These are phyloP conservation scores for Tenualosa ilisha DNA, from an alignment of 2,797 vertebrate genomes.

Conservation along the genomic window DNA sequence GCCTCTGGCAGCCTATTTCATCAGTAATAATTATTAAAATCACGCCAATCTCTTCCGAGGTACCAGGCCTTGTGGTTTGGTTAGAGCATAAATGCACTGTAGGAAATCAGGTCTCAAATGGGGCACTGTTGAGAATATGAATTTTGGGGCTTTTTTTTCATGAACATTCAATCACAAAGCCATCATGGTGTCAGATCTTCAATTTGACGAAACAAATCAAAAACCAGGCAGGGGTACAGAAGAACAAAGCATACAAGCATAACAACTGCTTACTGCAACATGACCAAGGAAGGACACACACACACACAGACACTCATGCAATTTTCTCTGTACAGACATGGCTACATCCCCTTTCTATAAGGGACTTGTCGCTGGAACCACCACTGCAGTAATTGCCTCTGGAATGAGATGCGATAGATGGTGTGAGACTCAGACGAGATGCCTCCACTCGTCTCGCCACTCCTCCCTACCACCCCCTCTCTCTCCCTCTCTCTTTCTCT, in stretches of 20 bases:
- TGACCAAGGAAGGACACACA: neutral
- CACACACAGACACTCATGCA: neutral
- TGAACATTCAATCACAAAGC: neutral
- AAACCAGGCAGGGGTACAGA: neutral
- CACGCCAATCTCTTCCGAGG: slow-evolving; percentile 57
- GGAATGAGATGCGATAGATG: slow-evolving; percentile 45
- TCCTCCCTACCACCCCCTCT: neutral
- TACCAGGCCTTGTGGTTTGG: slow-evolving; percentile 40
- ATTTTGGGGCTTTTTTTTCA: neutral
- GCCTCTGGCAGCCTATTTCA: slow-evolving; percentile 64
- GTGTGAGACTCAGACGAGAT: slow-evolving; percentile 35
- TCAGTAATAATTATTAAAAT: slow-evolving; percentile 63
- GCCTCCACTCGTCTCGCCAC: slow-evolving; percentile 36
- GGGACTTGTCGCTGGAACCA: slow-evolving; percentile 8
- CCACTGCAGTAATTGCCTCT: slow-evolving; percentile 41
- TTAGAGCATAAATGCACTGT: slow-evolving; percentile 35
- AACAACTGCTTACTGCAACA: neutral
- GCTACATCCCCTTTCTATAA: slow-evolving; percentile 25
- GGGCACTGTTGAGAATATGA: slow-evolving; percentile 1
- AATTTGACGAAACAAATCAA: neutral
- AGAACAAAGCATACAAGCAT: neutral
- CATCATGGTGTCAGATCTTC: neutral
- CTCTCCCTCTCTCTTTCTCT: neutral
- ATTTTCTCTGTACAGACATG: slow-evolving; percentile 49
- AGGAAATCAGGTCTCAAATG: slow-evolving; percentile 34